A percentile compares a stretch with the other conserved stretches of the same genome.
phyloP scores from a whole-genome alignment of 2,113 vertebrate species.

The Hippocampus zosterae region DNA sequence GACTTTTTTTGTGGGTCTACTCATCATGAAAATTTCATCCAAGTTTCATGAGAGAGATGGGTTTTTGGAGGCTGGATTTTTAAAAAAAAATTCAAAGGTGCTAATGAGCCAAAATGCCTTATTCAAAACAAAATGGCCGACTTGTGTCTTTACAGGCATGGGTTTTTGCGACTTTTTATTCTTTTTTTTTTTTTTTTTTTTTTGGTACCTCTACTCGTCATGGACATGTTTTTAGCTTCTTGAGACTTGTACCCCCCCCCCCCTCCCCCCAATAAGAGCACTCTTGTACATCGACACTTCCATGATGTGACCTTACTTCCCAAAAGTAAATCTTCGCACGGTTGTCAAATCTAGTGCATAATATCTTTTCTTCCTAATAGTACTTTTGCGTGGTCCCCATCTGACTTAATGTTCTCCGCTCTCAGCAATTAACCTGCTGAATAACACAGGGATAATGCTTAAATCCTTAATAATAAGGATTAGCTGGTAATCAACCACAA shows the following conservation, averaged over 20 bases:
- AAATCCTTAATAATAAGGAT: constrained; percentile 11
- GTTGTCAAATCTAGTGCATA: background rate
- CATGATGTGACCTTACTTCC: background rate
- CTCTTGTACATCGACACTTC: background rate
- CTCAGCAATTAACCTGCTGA: constrained; percentile 1
- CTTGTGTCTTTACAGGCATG: too few species aligned
- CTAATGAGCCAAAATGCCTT: too few species aligned
- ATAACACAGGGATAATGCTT: constrained; percentile 7
- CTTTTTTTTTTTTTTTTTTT: too few species aligned
- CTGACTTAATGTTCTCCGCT: background rate
- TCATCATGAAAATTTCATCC: too few species aligned
- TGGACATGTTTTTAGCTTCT: too few species aligned
- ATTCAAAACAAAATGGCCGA: too few species aligned
- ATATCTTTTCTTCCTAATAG: background rate
- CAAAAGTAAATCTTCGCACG: background rate
- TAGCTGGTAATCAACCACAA: constrained; percentile 8
- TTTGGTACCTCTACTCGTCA: too few species aligned
- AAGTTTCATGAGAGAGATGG: too few species aligned
- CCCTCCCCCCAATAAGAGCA: background rate
- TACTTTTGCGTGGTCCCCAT: background rate
- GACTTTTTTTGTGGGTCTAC: too few species aligned
- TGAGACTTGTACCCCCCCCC: background rate
- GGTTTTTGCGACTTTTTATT: too few species aligned
- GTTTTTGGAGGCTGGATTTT: too few species aligned
- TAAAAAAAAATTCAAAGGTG: too few species aligned